Conservation (phyloP, 2,797 vertebrate genomes). For the Coregonus ussuriensis region DNA sequence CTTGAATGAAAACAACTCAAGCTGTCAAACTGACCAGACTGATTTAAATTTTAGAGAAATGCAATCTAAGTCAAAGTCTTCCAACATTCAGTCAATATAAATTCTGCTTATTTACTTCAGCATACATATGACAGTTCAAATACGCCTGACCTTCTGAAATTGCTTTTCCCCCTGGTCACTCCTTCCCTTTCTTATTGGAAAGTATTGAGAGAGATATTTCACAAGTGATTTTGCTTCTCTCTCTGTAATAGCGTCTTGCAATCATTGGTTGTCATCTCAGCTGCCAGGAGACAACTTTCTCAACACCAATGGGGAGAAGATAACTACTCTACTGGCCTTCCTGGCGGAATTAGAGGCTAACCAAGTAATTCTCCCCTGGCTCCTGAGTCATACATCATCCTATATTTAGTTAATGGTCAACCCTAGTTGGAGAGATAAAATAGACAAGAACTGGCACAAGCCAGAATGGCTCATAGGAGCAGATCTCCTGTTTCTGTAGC, state of each 20-base stretch:
- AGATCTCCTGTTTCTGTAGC: too few relatives aligned
- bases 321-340: slow-evolving; percentile 18
- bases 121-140: neutral
- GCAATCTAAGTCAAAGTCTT: neutral
- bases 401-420: slow-evolving; percentile 41
- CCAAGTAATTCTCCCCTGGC: slow-evolving; percentile 42
- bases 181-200: neutral
- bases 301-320: neutral
- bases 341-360: slow-evolving; percentile 4
- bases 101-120: neutral
- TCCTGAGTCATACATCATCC: slow-evolving; percentile 42
- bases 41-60: neutral
- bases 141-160: neutral
- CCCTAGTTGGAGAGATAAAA: slow-evolving; percentile 31
- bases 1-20: neutral
- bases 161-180: neutral
- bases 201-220: too few relatives aligned
- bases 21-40: neutral
- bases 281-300: neutral
- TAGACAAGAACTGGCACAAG: slow-evolving; percentile 13
- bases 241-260: neutral
- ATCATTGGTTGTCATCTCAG: neutral
- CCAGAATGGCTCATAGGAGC: neutral
- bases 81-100: neutral
- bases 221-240: neutral